Percentiles rank a stretch among this genome's conserved stretches.
Evolutionary conservation across 2,888 invertebrate genomes (phyloP).

Genomic region (Eumerus sabulonum): DNA sequence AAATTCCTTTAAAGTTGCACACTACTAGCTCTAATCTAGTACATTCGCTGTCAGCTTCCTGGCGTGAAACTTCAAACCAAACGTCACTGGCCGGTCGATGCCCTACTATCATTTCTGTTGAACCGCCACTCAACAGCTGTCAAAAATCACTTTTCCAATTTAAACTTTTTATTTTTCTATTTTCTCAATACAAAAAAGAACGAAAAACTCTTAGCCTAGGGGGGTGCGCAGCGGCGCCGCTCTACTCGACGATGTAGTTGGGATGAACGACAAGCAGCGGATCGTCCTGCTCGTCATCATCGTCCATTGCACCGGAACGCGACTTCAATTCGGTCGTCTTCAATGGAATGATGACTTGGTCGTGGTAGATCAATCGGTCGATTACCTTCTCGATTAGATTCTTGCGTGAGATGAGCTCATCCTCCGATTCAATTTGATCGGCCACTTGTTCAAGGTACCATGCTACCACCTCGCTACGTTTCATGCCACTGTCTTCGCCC

Average conservation of each 20-base stretch:
- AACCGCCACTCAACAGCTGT: neutral
- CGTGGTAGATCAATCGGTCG: constrained; percentile 90
- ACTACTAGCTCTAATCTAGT: neutral
- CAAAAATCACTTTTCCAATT: neutral
- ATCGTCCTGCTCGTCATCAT: constrained; percentile 82
- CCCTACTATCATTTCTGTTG: constrained; percentile 9
- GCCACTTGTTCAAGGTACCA: constrained; percentile 96
- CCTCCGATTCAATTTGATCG: constrained; percentile 93
- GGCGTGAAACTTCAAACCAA: neutral
- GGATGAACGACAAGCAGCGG: constrained; percentile 97
- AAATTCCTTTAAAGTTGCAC: neutral
- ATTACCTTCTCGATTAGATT: constrained; percentile 95
- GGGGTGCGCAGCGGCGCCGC: neutral
- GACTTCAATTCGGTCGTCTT: constrained; percentile 75
- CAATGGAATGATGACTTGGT: constrained; percentile 78
- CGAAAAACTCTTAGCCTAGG: constrained; percentile 20
- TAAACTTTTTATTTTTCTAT: neutral
- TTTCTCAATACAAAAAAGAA: constrained; percentile 21
- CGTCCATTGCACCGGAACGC: constrained; percentile 65
- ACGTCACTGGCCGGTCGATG: neutral
- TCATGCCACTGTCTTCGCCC: constrained; percentile 84
- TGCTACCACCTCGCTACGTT: constrained; percentile 89
- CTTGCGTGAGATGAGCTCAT: constrained; percentile 93
- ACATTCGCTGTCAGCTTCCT: constrained; percentile 1
- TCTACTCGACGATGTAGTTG: constrained; percentile 90